Conservation (phyloP, 2,888 invertebrate species). For the Silvanus unidentatus region DNA sequence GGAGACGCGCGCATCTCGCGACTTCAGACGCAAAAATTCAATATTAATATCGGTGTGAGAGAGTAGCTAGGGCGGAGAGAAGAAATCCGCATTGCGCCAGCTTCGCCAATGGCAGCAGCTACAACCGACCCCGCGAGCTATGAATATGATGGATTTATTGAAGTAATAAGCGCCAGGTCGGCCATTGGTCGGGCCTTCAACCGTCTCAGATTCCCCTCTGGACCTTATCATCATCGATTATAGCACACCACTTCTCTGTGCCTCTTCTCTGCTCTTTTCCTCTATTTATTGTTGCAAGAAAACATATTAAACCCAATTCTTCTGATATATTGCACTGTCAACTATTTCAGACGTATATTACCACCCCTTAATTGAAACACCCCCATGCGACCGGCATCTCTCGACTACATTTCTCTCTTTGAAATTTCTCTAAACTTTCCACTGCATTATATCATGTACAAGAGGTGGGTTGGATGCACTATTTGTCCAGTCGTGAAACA, state of each 20-base stretch:
- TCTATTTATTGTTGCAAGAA: too few species aligned
- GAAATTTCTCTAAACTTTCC: too few species aligned
- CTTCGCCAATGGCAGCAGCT: slow-evolving; percentile 33
- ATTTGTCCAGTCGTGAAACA: slow-evolving; percentile 11
- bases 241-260: slow-evolving; percentile 5
- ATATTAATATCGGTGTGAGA: slow-evolving; percentile 72
- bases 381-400: too few species aligned
- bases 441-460: too few species aligned
- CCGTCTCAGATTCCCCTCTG: slow-evolving; percentile 19
- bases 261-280: not conserved
- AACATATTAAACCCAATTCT: too few species aligned
- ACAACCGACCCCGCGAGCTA: slow-evolving; percentile 37
- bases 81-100: slow-evolving; percentile 41
- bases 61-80: slow-evolving; percentile 36
- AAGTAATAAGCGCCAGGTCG: slow-evolving; percentile 68
- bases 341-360: too few species aligned
- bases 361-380: too few species aligned
- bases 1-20: slow-evolving; percentile 41
- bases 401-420: too few species aligned
- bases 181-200: slow-evolving; percentile 55
- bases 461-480: too few species aligned
- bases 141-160: slow-evolving; percentile 64
- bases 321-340: too few species aligned
- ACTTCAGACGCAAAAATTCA: slow-evolving; percentile 64
- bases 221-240: slow-evolving; percentile 20